A percentile compares a stretch with the other conserved stretches of the same genome.
These are phyloP conservation scores for Avahi laniger DNA, from an alignment of 2,797 vertebrate genomes.

Conservation along the genomic window DNA sequence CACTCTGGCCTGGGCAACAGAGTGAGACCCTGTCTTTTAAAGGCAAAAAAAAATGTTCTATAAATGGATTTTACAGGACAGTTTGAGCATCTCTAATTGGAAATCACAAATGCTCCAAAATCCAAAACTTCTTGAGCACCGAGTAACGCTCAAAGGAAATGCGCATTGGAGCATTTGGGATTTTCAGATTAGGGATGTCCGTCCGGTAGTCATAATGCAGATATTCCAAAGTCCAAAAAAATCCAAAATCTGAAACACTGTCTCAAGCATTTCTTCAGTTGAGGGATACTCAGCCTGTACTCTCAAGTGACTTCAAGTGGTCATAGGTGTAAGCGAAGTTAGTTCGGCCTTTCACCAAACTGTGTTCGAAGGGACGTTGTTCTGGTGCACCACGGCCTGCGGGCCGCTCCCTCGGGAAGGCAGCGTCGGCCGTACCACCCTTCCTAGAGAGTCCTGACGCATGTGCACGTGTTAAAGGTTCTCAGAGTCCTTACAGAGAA, in stretches of 20 bases:
- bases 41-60: neutral
- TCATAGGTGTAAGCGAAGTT: neutral
- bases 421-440: fast-evolving
- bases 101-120: neutral
- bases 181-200: neutral
- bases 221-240: neutral
- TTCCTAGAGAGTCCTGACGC: neutral
- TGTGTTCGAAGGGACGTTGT: neutral
- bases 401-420: neutral
- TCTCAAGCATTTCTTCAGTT: neutral
- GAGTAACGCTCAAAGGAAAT: no score
- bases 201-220: neutral
- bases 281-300: neutral
- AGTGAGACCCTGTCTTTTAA: neutral
- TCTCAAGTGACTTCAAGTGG: neutral
- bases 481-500: neutral
- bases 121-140: neutral
- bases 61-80: neutral
- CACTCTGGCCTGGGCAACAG: neutral
- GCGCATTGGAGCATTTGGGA: neutral
- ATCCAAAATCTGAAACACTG: neutral
- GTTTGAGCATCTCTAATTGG: neutral
- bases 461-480: neutral
- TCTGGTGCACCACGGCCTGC: neutral
- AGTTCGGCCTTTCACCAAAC: neutral